These are phyloP conservation scores for Aphelenchoides fujianensis DNA, from an alignment of 1,140 invertebrate species.

Conservation along the genomic window DNA sequence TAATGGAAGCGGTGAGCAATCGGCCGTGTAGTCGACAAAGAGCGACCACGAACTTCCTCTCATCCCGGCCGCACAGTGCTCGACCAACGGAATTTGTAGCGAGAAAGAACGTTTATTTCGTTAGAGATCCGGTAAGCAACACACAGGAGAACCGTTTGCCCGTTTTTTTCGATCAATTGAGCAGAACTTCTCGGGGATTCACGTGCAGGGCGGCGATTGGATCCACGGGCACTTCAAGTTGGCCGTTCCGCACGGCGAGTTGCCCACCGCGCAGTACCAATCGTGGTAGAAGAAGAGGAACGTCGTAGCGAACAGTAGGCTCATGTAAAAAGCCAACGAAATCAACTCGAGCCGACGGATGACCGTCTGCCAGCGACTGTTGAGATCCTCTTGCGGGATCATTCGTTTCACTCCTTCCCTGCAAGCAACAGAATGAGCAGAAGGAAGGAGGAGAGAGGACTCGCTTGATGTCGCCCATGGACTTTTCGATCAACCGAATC, in stretches of 20 bases:
- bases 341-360: constrained; percentile 57
- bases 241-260: constrained; percentile 50
- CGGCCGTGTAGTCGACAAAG: no score
- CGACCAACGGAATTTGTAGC: no score
- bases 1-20: no score
- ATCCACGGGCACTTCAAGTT: constrained; percentile 61
- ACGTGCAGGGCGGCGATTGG: neutral
- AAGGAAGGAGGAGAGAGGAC: no score
- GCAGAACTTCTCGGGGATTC: no score
- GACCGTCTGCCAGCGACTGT: constrained; percentile 58
- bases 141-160: no score
- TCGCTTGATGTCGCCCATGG: constrained; percentile 47
- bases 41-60: no score
- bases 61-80: no score
- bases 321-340: constrained; percentile 56
- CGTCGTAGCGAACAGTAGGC: constrained; percentile 55
- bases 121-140: no score
- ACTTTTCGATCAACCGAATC: constrained; percentile 45
- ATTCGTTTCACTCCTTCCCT: constrained; percentile 44
- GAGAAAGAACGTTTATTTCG: no score
- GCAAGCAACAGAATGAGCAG: no score
- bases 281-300: constrained; percentile 62
- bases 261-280: constrained; percentile 59
- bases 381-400: constrained; percentile 52
- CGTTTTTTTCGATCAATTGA: no score